Evolutionary conservation across 2,113 vertebrate species (phyloP), one percentile per base, ranked within the genome.

Genomic region (Sula dactylatra): DNA sequence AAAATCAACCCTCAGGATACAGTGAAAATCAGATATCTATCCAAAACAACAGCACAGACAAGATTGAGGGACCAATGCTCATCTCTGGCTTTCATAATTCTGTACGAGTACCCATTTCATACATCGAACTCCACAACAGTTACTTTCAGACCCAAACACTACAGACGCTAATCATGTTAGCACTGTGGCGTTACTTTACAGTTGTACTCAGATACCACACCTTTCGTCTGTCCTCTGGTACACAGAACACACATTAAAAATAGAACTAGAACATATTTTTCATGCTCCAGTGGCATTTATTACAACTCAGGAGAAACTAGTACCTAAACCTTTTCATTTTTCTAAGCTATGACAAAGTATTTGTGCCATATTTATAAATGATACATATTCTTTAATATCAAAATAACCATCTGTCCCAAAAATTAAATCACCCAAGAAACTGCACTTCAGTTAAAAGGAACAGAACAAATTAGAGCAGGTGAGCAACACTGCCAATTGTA

Each of bases 151-250:
- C 13, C 42, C 58, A 72, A 89, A 89, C 40, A 70, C 21, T n/a
- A 27, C 10, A 84, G 64, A 32, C 65, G 84, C 66, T 61, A 54
- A 72, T 65, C 62, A 49, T 11, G 36, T 62, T 24, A 86, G 67
- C 77, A 62, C 67, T 44, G 45, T 77, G 76, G 92, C 93, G n/a
- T 93, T 94, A 42, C 76, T 92, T 97, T 87, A 88, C 89, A 95
- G 73, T 44, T 77, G 62, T 59, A 82, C 82, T 45, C 74, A 58
- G 71, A 88, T 34, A 91, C 5, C 5, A 3, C 76, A 92, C 85
- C 92, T 97, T 93, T 90, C 79, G 84, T 84, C 87, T 93, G 83
- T 61, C 91, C 92, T n/a, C 62, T 65, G 42, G 54, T 69, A 94
- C 77, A 74, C 1, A 4, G 73, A 96, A 74, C 62, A 87, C 22